phyloP scores from a whole-genome alignment of 2,797 vertebrate genomes.

The Silurus aristotelis region DNA sequence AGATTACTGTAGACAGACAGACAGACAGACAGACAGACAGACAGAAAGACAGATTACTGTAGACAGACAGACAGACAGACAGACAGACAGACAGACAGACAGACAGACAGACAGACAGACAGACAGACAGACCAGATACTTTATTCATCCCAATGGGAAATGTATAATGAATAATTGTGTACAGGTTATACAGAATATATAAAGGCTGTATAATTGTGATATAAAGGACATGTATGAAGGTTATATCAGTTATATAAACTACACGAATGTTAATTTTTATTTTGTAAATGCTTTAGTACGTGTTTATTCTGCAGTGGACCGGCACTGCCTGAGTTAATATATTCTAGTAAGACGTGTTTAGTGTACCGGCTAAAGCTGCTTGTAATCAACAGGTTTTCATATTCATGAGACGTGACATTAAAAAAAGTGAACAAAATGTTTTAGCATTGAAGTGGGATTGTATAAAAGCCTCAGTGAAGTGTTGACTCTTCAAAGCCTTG shows the following conservation, averaged over 20 bases:
- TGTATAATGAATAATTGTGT: not conserved
- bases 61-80: no score
- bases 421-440: not conserved
- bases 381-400: slow-evolving; percentile 7
- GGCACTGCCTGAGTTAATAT: not conserved
- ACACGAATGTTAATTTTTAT: no score
- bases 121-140: no score
- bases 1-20: no score
- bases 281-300: not conserved
- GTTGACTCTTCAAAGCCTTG: not conserved
- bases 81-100: no score
- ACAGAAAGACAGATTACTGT: no score
- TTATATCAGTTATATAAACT: not conserved
- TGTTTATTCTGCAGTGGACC: not conserved
- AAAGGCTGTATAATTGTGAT: not conserved
- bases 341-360: not conserved
- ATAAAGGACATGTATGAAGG: not conserved
- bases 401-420: slow-evolving; percentile 2
- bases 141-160: no score
- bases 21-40: no score
- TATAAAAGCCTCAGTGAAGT: slow-evolving; percentile 17
- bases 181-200: not conserved
- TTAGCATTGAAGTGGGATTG: not conserved
- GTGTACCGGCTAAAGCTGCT: not conserved
- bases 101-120: no score